Percentiles rank a stretch among this genome's conserved stretches.
phyloP scores from a whole-genome alignment of 1,140 invertebrate species.

The Drosophila baimaii region DNA sequence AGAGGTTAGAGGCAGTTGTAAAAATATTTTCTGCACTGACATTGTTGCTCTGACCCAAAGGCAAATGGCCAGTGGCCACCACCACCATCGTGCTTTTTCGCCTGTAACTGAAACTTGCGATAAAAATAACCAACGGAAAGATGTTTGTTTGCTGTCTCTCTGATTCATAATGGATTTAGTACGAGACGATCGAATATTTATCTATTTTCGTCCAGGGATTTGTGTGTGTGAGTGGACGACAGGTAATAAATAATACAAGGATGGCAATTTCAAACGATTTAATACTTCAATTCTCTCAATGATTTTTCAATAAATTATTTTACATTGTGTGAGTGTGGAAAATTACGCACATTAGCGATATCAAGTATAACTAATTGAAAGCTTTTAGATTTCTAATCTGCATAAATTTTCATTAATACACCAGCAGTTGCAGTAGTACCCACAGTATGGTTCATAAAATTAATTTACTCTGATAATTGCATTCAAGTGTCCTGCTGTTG shows the following conservation, averaged over 20 bases:
- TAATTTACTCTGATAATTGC: constrained; percentile 26
- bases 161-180: constrained; percentile 30
- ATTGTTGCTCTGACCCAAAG: constrained; percentile 32
- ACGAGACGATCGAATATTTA: constrained; percentile 20
- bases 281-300: constrained; percentile 5
- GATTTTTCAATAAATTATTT: constrained; percentile 1
- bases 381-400: constrained; percentile 29
- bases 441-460: constrained; percentile 9
- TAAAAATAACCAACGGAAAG: constrained; percentile 38
- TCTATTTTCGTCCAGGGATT: constrained; percentile 9
- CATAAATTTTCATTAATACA: constrained; percentile 31
- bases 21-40: constrained; percentile 30
- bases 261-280: background rate
- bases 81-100: background rate
- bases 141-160: constrained; percentile 44
- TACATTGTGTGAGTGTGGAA: background rate
- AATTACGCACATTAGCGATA: constrained; percentile 3
- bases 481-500: constrained; percentile 19
- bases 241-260: constrained; percentile 8
- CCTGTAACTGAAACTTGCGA: constrained; percentile 35
- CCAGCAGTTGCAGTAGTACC: too few relatives aligned
- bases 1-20: constrained; percentile 23
- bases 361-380: constrained; percentile 25
- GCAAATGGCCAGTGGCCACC: constrained; percentile 35
- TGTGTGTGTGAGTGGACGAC: background rate